Conservation (phyloP, 2,797 vertebrate species). For the Rhinoraja longicauda region DNA sequence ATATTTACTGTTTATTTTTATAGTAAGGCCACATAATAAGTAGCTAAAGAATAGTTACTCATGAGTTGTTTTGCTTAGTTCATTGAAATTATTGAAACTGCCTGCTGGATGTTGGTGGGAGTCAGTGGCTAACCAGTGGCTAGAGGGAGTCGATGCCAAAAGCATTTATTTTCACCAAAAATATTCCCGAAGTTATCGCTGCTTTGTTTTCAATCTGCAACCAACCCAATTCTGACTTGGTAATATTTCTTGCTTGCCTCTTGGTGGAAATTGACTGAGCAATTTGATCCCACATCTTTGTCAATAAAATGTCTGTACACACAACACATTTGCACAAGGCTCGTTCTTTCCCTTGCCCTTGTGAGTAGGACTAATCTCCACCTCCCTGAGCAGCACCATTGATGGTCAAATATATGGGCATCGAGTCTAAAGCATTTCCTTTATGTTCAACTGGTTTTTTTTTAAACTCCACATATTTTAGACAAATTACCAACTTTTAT, state of each 20-base stretch:
- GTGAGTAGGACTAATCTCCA: neutral
- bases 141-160: neutral
- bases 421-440: neutral
- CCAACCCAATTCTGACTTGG: no score
- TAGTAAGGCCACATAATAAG: neutral
- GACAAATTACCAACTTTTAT: neutral
- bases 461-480: neutral
- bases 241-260: neutral
- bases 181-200: neutral
- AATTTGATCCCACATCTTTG: neutral
- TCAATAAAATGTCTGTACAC: neutral
- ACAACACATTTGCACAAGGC: neutral
- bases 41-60: neutral
- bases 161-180: neutral
- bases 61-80: neutral
- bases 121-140: neutral
- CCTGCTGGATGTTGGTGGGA: neutral
- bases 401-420: neutral
- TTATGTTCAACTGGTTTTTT: neutral
- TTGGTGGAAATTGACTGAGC: no score
- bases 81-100: conserved; percentile 12
- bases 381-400: neutral
- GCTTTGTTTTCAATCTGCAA: neutral
- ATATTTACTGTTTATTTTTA: conserved; percentile 17
- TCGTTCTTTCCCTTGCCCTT: neutral